phyloP scores from a whole-genome alignment of 2,888 invertebrate genomes.

The Cataglyphis cursor region DNA sequence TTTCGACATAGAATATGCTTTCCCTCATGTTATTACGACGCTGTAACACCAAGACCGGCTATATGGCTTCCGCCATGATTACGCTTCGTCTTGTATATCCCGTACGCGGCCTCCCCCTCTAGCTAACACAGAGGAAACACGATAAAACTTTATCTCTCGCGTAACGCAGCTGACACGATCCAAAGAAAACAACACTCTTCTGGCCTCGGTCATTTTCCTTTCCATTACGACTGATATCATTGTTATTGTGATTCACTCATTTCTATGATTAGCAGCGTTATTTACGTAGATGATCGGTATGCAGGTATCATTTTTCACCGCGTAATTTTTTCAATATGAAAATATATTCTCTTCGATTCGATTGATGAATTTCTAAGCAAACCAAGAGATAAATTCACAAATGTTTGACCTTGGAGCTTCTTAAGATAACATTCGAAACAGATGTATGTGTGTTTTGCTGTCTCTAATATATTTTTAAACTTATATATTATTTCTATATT shows the following conservation, averaged over 20 bases:
- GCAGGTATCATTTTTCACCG: neutral
- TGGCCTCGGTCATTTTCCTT: constrained; percentile 33
- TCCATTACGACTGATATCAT: neutral
- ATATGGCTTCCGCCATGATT: constrained; percentile 11
- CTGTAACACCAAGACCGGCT: neutral
- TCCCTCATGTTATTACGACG: neutral
- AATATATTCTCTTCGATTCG: neutral
- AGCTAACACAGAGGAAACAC: constrained; percentile 45
- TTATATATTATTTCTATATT: neutral
- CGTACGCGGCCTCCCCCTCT: constrained; percentile 4
- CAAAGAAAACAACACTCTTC: constrained; percentile 69
- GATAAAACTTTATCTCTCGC: constrained; percentile 73
- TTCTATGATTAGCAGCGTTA: neutral
- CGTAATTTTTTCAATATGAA: neutral
- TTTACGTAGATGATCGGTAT: constrained; percentile 8
- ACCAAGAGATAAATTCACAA: neutral
- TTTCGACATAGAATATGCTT: neutral
- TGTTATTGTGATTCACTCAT: constrained; percentile 12
- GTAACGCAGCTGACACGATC: constrained; percentile 60
- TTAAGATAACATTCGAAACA: neutral
- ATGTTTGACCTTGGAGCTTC: neutral
- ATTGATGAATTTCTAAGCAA: neutral
- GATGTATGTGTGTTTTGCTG: neutral
- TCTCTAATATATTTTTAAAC: neutral
- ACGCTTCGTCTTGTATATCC: constrained; percentile 29